Conservation (phyloP, 2,888 invertebrate species). For the Drosophila suboccidentalis region DNA sequence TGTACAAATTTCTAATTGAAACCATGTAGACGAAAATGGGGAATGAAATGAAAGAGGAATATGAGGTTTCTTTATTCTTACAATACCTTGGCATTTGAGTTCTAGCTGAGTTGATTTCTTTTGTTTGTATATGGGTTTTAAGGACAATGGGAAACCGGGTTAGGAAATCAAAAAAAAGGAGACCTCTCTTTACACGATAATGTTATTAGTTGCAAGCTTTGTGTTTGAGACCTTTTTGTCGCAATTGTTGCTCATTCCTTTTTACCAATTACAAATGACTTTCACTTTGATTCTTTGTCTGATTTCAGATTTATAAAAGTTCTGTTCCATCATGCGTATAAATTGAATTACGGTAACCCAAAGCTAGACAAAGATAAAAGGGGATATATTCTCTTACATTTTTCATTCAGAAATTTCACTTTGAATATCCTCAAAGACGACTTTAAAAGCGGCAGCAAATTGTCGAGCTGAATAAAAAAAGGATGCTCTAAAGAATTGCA, state of each 20-base stretch:
- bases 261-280: slow-evolving; percentile 24
- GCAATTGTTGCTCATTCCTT: slow-evolving; percentile 23
- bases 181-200: slow-evolving; percentile 36
- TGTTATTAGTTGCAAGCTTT: slow-evolving; percentile 60
- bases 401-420: slow-evolving; percentile 1
- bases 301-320: slow-evolving; percentile 2
- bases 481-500: slow-evolving; percentile 14
- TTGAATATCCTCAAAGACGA: not conserved
- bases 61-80: slow-evolving; percentile 7
- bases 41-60: slow-evolving; percentile 18
- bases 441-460: slow-evolving; percentile 4
- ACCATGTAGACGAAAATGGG: slow-evolving; percentile 35
- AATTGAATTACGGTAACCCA: slow-evolving; percentile 12
- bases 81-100: slow-evolving; percentile 36
- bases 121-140: slow-evolving; percentile 16
- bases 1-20: slow-evolving; percentile 57
- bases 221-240: slow-evolving; percentile 35
- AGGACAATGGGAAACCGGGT: slow-evolving; percentile 4
- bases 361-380: not conserved
- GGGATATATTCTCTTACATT: not conserved
- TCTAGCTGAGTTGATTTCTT: slow-evolving; percentile 38
- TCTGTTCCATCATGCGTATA: slow-evolving; percentile 14
- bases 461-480: not conserved
- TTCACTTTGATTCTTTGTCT: slow-evolving; percentile 37
- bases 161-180: not conserved